Percentiles rank a stretch among this genome's conserved stretches.
These are phyloP conservation scores for Caenorhabditis doughertyi DNA, from an alignment of 2,888 invertebrate genomes.

Conservation along the genomic window DNA sequence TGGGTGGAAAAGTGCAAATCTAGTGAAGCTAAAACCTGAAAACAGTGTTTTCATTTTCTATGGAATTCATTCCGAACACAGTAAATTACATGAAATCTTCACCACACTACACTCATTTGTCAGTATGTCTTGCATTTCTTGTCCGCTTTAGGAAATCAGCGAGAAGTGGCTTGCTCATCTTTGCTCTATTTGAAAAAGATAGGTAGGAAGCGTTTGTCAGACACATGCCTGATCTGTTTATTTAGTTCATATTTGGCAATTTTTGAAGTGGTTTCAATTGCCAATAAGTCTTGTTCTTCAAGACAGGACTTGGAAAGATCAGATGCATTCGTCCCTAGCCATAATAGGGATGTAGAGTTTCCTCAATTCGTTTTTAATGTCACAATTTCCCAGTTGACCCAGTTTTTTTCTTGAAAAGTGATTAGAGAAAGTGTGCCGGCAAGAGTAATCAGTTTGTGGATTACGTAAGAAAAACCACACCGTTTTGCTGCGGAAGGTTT, in stretches of 20 bases:
- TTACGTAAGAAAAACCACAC: conserved; percentile 45
- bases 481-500: conserved; percentile 7
- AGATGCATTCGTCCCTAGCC: conserved; percentile 2
- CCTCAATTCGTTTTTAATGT: conserved; percentile 22
- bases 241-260: conserved; percentile 56
- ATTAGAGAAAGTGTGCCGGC: conserved; percentile 55
- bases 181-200: conserved; percentile 48
- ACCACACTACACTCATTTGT: conserved; percentile 26
- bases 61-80: neutral
- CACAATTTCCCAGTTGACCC: conserved; percentile 42
- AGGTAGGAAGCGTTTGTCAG: conserved; percentile 52
- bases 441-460: conserved; percentile 55
- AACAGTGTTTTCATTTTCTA: neutral
- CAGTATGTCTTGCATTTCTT: neutral
- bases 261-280: conserved; percentile 39
- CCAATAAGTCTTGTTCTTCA: conserved; percentile 28
- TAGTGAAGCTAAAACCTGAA: too few relatives aligned
- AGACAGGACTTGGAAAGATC: neutral
- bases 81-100: neutral
- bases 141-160: conserved; percentile 37
- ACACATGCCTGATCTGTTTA: conserved; percentile 61
- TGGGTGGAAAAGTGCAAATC: too few relatives aligned
- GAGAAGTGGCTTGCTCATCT: conserved; percentile 55
- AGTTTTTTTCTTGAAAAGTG: conserved; percentile 36
- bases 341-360: conserved; percentile 27